Evolutionary conservation across 2,888 invertebrate genomes (phyloP), one percentile per base, ranked within the genome.

Genomic region (Phanerotoma sp.): DNA sequence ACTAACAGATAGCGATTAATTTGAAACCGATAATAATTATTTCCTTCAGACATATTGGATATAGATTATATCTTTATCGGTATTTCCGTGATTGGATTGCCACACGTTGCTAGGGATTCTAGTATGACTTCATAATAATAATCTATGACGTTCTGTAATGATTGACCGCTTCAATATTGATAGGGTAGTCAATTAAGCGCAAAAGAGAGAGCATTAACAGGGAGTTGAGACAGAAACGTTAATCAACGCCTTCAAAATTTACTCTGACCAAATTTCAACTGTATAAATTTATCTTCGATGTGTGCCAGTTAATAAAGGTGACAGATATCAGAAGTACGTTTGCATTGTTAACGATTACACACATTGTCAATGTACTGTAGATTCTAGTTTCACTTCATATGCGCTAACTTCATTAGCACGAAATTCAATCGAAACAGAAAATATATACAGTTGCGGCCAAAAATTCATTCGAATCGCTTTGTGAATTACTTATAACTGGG

Each of bases 261-360:
- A 20, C 21, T n/a, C 4, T 21, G 6, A 13, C 18, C 13, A 32
- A 16, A n/a, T 16, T 7, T 18, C 32, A 15, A 15, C n/a, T 20
- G 18, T 11, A 15, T 20, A 28, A 11, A 32, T 32, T 32, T 32
- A 45, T 45, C 25, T 32, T 45, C 28, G n/a, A 16, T 21, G 16
- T 25, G 9, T 13, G 28, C 3, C 28, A 10, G 30, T 30, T 30
- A 15, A 45, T 30, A 13, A 41, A 41, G 30, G 13, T n/a, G 18
- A 21, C 7, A 21, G 33, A 21, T n/a, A 22, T 41, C 22, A 13
- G 41, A 21, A 13, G 33, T 10, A n/a, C n/a, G 18, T 45, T 45
- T 15, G 28, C 40, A 47, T 45, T 4, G 3, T 11, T 37, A 47
- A 41, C 32, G 47, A 33, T 41, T 53, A 40, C 46, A 41, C 33